Evolutionary conservation across 2,113 vertebrate species (phyloP).

Genomic region (Nothocercus julius): DNA sequence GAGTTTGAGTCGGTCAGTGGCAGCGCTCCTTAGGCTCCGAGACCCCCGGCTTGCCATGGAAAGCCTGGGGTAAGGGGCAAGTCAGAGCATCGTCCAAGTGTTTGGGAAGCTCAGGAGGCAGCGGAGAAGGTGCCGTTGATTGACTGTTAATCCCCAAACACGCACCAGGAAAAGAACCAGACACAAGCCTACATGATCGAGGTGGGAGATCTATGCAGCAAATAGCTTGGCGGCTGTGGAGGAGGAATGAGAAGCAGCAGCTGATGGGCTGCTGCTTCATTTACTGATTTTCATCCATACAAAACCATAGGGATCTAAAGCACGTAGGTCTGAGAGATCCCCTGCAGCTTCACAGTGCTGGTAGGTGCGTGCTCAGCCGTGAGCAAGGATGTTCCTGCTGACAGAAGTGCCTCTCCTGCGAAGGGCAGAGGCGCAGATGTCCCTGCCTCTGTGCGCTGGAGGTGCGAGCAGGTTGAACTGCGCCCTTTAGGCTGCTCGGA

Average conservation of each 20-base stretch:
- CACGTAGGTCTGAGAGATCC: background rate
- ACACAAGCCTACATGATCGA: background rate
- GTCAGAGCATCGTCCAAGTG: background rate
- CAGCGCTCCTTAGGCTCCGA: background rate
- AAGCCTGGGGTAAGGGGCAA: background rate
- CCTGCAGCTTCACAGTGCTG: background rate
- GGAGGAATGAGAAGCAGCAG: background rate
- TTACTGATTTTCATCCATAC: background rate
- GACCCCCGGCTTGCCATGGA: background rate
- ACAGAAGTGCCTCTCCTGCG: background rate
- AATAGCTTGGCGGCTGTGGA: background rate
- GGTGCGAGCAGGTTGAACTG: background rate
- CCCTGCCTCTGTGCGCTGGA: background rate
- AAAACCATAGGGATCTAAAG: background rate
- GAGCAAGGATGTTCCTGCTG: background rate
- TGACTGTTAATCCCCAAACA: background rate
- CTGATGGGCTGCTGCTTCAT: background rate
- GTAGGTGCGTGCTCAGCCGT: background rate
- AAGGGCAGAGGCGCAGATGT: background rate
- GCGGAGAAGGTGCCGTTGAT: background rate
- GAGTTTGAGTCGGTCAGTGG: background rate
- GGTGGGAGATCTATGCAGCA: background rate
- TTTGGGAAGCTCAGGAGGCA: background rate
- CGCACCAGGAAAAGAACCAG: background rate
- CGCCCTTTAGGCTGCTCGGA: fast-evolving